Percentiles rank a stretch among this genome's conserved stretches.
Conservation (phyloP, 2,797 vertebrate species). For the Gobionotothen gibberifrons region DNA sequence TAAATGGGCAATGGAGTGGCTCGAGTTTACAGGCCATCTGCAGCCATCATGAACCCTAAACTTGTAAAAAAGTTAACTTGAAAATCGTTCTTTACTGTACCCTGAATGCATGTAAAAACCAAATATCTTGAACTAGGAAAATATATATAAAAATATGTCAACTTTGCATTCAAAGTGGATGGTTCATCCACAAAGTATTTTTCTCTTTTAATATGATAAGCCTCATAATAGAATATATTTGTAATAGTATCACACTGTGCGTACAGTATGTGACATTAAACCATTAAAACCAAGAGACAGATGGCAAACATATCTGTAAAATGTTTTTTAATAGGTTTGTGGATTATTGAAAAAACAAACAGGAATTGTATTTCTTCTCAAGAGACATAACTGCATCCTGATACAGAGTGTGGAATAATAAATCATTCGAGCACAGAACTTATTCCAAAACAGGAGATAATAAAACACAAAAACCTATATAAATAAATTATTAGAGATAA, state of each 20-base stretch:
- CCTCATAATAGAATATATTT: not conserved
- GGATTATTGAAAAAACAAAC: slow-evolving; percentile 58
- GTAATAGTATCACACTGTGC: not conserved
- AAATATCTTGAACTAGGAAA: not conserved
- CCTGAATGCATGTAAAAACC: not conserved
- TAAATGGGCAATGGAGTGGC: not conserved
- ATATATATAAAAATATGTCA: not conserved
- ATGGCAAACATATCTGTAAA: slow-evolving; percentile 61
- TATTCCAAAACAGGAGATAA: slow-evolving; percentile 55
- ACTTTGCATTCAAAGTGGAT: not conserved
- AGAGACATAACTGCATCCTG: slow-evolving; percentile 57
- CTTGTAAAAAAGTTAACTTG: not conserved
- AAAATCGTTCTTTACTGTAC: no score
- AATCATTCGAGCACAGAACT: slow-evolving; percentile 62
- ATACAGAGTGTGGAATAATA: slow-evolving; percentile 63
- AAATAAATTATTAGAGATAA: slow-evolving; percentile 37
- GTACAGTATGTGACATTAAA: not conserved
- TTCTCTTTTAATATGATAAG: not conserved
- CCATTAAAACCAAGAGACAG: slow-evolving; percentile 21
- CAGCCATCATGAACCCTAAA: not conserved
- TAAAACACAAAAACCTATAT: slow-evolving; percentile 48
- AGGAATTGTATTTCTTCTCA: slow-evolving; percentile 47
- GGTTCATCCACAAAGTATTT: not conserved
- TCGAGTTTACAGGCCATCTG: not conserved
- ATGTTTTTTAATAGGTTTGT: slow-evolving; percentile 73